Evolutionary conservation across 2,888 invertebrate species (phyloP).

Genomic region (Habroteleia sp.): DNA sequence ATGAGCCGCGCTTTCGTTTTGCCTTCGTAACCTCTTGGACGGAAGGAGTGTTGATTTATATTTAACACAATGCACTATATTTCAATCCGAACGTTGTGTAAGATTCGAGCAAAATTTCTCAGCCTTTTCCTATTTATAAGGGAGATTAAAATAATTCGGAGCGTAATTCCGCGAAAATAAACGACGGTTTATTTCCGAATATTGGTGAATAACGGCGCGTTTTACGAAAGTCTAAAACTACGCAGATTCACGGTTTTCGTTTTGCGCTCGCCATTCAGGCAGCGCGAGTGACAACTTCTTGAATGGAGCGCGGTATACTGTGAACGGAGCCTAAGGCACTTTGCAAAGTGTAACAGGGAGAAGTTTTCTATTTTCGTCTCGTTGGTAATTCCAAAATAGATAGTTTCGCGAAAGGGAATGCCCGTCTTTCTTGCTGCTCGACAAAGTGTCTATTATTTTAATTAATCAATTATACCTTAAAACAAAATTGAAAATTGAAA

Average conservation of each 20-base stretch:
- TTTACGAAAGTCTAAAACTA: neutral
- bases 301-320: conserved; percentile 46
- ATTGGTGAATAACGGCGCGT: neutral
- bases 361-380: conserved; percentile 69
- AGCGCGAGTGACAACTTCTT: conserved; percentile 15
- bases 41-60: conserved; percentile 12
- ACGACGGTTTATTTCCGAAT: conserved; percentile 16
- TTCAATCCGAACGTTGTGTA: conserved; percentile 20
- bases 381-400: conserved; percentile 72
- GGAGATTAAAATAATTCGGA: conserved; percentile 26
- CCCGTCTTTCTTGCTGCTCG: too few relatives aligned
- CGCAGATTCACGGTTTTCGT: neutral
- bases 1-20: conserved; percentile 23
- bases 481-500: too few relatives aligned
- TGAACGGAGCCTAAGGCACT: conserved; percentile 60
- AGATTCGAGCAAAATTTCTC: conserved; percentile 28
- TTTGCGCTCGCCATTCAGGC: conserved; percentile 24
- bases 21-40: conserved; percentile 12
- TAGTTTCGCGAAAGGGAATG: conserved; percentile 55
- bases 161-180: conserved; percentile 36
- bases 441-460: too few relatives aligned
- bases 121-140: conserved; percentile 40
- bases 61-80: conserved; percentile 38
- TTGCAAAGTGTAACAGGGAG: conserved; percentile 51
- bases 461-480: too few relatives aligned